These are phyloP conservation scores for Pogonocichla stellata DNA, from an alignment of 2,113 vertebrate genomes.

Conservation along the genomic window DNA sequence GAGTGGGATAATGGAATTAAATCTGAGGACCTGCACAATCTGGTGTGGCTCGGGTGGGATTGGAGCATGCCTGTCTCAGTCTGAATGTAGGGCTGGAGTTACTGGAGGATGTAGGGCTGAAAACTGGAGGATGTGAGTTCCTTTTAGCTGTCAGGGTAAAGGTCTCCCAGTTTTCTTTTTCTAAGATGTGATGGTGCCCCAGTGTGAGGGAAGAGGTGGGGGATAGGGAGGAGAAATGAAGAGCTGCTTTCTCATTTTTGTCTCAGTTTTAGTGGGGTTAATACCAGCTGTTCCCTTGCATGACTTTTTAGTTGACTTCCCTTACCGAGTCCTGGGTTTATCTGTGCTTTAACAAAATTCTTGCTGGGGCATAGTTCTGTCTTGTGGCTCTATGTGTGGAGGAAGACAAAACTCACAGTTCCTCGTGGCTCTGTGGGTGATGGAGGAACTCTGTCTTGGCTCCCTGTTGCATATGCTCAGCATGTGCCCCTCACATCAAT, in stretches of 20 bases:
- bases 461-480: constrained; percentile 1
- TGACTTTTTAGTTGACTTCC: neutral
- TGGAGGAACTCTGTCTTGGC: neutral
- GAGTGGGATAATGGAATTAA: neutral
- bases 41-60: neutral
- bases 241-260: neutral
- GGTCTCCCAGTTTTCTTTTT: neutral
- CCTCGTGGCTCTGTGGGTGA: neutral
- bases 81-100: neutral
- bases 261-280: neutral
- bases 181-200: neutral
- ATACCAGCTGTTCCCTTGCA: neutral
- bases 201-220: neutral
- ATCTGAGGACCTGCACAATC: neutral
- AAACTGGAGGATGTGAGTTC: neutral
- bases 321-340: neutral
- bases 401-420: neutral
- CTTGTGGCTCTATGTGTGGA: neutral
- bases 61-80: neutral
- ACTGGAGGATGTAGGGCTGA: neutral
- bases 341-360: neutral
- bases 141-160: neutral
- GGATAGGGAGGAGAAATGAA: neutral
- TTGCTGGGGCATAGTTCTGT: neutral
- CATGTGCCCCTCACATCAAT: neutral